Evolutionary conservation across 2,113 vertebrate species (phyloP).

Genomic region (Sorex araneus): DNA sequence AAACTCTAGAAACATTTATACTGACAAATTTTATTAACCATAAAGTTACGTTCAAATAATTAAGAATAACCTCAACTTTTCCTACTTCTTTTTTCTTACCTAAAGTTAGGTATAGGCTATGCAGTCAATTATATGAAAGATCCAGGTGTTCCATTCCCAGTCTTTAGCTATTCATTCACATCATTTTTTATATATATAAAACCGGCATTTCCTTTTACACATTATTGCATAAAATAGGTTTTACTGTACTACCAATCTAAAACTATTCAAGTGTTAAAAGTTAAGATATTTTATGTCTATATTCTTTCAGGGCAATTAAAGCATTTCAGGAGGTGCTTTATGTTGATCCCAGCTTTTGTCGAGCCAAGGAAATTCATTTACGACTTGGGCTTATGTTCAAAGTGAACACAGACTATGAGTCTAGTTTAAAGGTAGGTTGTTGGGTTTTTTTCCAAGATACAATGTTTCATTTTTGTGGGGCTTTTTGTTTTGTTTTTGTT

Average conservation of each 20-base stretch:
- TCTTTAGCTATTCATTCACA: slow-evolving; percentile 37
- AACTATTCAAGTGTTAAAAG: slow-evolving; percentile 49
- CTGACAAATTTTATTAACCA: slow-evolving; percentile 56
- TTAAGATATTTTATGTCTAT: slow-evolving; percentile 71
- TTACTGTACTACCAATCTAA: slow-evolving; percentile 71
- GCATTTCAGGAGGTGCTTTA: slow-evolving; percentile 99
- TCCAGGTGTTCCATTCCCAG: not conserved
- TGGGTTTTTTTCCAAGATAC: slow-evolving; percentile 64
- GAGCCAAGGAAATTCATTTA: slow-evolving; percentile 99
- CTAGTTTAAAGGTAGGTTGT: slow-evolving; percentile 97
- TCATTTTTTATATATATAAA: slow-evolving; percentile 42
- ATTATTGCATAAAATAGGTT: slow-evolving; percentile 56
- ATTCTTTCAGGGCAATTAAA: slow-evolving; percentile 97
- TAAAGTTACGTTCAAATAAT: slow-evolving; percentile 51
- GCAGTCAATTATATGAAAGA: slow-evolving; percentile 52
- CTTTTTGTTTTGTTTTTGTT: not conserved
- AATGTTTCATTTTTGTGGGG: slow-evolving; percentile 69
- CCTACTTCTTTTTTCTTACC: slow-evolving; percentile 12
- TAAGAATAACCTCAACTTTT: slow-evolving; percentile 49
- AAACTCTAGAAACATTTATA: slow-evolving; percentile 50
- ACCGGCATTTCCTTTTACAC: slow-evolving; percentile 67
- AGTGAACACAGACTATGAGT: slow-evolving; percentile 99
- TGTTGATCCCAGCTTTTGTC: slow-evolving; percentile 97
- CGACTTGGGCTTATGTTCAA: slow-evolving; percentile 99
- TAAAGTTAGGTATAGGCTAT: slow-evolving; percentile 21